Conservation (phyloP, 2,888 invertebrate genomes). For the Eumacrocentrus americanus region DNA sequence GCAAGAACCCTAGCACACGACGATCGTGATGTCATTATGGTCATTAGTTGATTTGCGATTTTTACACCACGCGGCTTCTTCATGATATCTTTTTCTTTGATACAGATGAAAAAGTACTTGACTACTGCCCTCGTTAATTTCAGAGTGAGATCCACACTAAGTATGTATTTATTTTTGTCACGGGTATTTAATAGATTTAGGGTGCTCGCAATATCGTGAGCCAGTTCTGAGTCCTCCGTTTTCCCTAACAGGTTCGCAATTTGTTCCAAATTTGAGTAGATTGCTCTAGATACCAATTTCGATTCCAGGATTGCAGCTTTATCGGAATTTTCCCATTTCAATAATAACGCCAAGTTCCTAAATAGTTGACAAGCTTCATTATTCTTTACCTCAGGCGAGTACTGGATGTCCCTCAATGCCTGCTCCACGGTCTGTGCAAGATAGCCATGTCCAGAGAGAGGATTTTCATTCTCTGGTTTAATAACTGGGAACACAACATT, state of each 20-base stretch:
- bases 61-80: slow-evolving; percentile 70
- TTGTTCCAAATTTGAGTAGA: slow-evolving; percentile 62
- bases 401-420: slow-evolving; percentile 53
- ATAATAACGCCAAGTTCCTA: slow-evolving; percentile 61
- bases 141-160: slow-evolving; percentile 71
- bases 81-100: slow-evolving; percentile 69
- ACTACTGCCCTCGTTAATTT: slow-evolving; percentile 75
- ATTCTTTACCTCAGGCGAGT: slow-evolving; percentile 44
- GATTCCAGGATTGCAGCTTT: slow-evolving; percentile 60
- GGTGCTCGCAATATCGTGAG: slow-evolving; percentile 68
- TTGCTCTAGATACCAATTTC: slow-evolving; percentile 61
- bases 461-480: slow-evolving; percentile 52
- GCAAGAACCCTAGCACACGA: slow-evolving; percentile 76
- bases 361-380: slow-evolving; percentile 60
- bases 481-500: slow-evolving; percentile 58
- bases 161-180: slow-evolving; percentile 65
- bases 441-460: slow-evolving; percentile 45
- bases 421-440: slow-evolving; percentile 56
- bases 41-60: slow-evolving; percentile 69
- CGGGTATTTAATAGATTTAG: slow-evolving; percentile 72
- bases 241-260: slow-evolving; percentile 60
- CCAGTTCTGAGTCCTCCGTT: slow-evolving; percentile 54
- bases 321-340: slow-evolving; percentile 70
- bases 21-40: slow-evolving; percentile 70
- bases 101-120: slow-evolving; percentile 78